Evolutionary conservation across 2,797 vertebrate species (phyloP), one percentile per base, ranked within the genome.

Genomic region (Pipistrellus pygmaeus): DNA sequence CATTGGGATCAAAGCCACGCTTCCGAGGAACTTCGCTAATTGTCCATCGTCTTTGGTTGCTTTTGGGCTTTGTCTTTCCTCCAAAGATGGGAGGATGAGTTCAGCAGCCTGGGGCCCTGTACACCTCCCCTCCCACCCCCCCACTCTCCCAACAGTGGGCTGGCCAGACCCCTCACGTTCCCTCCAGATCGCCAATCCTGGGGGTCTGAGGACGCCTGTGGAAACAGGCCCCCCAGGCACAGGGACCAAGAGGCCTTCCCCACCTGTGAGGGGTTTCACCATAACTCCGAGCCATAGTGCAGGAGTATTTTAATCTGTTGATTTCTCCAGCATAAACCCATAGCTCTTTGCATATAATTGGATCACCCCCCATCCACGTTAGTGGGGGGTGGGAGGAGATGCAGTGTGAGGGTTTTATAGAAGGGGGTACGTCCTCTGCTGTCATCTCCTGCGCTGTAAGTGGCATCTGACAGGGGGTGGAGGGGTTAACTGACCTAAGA

Each of bases 151-250:
- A 14, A 2, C 1, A 4, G 15, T 8, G 2, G 51, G 21, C 44
- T 73, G 0, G 0, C 64, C 35, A 87, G 60, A 57, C n/a, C 7
- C 0, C 15, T 32, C 30, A 5, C 0, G 0, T 21, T 32, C 32
- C 38, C 15, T 17, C 15, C 10, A 44, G 25, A 53, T 76, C 27
- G 5, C 18, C 57, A 77, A 64, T 38, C 44, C 69, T 10, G 3
- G 30, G 17, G 12, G 18, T 77, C 89, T 77, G 27, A 30, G 90
- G 55, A 27, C n/a, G 78, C 89, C 35, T 69, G 68, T 30, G 57
- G 32, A 71, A 84, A 32, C 57, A 41, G 53, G 35, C 11, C 14
- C 14, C 25, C 71, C 44, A 13, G 57, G n/a, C 6, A 68, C 38
- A 46, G 14, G 30, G 18, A 9, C 25, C 8, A 68, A 53, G 44